Evolutionary conservation across 2,888 invertebrate genomes (phyloP), one percentile per base, ranked within the genome.

Genomic region (Gymnocheta viridis): DNA sequence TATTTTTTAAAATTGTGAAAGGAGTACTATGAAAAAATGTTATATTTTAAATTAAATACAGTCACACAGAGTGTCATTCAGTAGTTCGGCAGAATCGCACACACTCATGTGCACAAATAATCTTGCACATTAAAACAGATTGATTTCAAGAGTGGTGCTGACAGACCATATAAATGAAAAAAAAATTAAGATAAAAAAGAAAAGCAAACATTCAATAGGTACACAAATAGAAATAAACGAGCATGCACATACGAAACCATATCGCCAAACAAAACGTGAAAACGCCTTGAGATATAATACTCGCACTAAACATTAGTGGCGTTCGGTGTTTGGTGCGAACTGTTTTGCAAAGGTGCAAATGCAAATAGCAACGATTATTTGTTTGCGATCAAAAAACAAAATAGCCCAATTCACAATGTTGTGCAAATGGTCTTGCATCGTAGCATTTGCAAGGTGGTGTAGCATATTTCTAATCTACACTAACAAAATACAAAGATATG

Each of bases 111-210:
- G 6, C 2, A 72, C 19, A 58, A 22, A 54, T 24, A 27, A 12
- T 41, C 3, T 12, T 56, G 14, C 5, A 70, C 56, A 62, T 60
- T 72, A 49, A 73, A 74, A 29, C 27, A 62, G 73, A 62, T 74
- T 74, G 73, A 74, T 51, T 74, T 74, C 64, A 19, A 60, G 62
- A 27, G 14, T 41, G 38, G 12, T 49, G 32, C 32, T 73, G 73
- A 51, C 60, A 62, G 47, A 49, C 27, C 24, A 49, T 27, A 35
- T 27, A 19, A 74, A 54, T 27, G 24, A 41, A 54, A 64, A 41
- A 54, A 64, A 74, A 41, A 64, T 64, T 41, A 10, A 17, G 19
- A 44, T 14, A 62, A 62, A 44, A 38, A n/a, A 9, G 4, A 41
- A 41, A 1, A 41, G 7, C 47, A 22, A 9, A 10, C 22, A 10